A percentile compares a stretch with the other conserved stretches of the same genome.
Conservation (phyloP, 2,888 invertebrate genomes). For the Agriopis marginaria region DNA sequence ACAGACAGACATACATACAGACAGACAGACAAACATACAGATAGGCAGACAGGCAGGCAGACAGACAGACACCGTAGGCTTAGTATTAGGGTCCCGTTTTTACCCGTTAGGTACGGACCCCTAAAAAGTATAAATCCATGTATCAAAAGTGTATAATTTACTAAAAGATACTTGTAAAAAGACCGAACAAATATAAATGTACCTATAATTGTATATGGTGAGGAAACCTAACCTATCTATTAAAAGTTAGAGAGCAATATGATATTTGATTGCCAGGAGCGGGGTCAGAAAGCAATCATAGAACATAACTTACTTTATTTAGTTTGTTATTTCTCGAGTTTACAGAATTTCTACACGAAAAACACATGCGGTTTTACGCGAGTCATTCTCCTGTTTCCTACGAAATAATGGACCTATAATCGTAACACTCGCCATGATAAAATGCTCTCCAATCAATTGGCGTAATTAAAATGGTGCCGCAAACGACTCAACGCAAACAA, state of each 20-base stretch:
- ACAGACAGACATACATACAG: no score
- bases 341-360: background rate
- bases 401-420: slow-evolving; percentile 54
- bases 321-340: background rate
- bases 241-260: background rate
- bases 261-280: slow-evolving; percentile 12
- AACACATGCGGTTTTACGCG: slow-evolving; percentile 43
- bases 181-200: no score
- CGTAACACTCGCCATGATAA: slow-evolving; percentile 57
- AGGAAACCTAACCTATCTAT: no score
- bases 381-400: slow-evolving; percentile 36
- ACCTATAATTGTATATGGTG: no score
- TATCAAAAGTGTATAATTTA: no score
- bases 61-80: no score
- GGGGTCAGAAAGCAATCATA: slow-evolving; percentile 5
- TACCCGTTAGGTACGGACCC: no score
- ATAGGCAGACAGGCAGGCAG: no score
- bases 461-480: slow-evolving; percentile 69
- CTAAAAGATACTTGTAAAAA: no score
- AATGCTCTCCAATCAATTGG: slow-evolving; percentile 65
- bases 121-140: no score
- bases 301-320: background rate
- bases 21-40: no score
- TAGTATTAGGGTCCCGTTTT: no score
- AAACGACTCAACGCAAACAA: slow-evolving; percentile 67